Conservation (phyloP, 2,113 vertebrate species). For the Spheniscus mendiculus region DNA sequence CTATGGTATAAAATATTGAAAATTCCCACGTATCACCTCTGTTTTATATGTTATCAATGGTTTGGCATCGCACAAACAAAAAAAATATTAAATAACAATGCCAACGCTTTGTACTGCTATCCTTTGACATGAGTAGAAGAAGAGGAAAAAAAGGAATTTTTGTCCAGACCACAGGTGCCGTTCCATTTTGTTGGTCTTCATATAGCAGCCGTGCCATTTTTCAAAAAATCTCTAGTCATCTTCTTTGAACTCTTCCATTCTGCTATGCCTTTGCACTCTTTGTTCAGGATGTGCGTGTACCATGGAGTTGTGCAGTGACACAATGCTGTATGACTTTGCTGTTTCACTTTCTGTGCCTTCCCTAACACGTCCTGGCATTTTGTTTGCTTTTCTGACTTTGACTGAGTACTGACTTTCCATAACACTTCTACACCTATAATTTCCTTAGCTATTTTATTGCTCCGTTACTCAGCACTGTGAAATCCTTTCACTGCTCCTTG, state of each 20-base stretch:
- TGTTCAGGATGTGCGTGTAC: accelerated
- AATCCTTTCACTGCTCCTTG: not conserved
- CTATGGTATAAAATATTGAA: not conserved
- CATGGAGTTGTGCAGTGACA: not conserved
- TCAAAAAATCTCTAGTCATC: not conserved
- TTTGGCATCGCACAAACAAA: not conserved
- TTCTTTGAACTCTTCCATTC: not conserved
- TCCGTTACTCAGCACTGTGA: not conserved
- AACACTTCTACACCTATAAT: not conserved
- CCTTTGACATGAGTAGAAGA: not conserved
- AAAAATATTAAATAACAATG: no score
- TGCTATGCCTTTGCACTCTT: not conserved
- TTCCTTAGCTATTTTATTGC: not conserved
- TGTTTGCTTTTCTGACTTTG: not conserved
- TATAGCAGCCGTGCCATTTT: not conserved
- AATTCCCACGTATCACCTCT: not conserved
- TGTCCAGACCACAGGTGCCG: not conserved
- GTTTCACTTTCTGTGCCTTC: not conserved
- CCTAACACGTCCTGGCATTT: not conserved
- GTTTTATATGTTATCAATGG: not conserved
- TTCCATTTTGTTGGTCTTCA: not conserved
- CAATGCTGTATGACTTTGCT: not conserved
- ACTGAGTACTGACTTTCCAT: not conserved
- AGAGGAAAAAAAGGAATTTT: not conserved
- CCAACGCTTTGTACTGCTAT: not conserved